Evolutionary conservation across 2,797 vertebrate genomes (phyloP).

Genomic region (Rhinogobio ventralis): DNA sequence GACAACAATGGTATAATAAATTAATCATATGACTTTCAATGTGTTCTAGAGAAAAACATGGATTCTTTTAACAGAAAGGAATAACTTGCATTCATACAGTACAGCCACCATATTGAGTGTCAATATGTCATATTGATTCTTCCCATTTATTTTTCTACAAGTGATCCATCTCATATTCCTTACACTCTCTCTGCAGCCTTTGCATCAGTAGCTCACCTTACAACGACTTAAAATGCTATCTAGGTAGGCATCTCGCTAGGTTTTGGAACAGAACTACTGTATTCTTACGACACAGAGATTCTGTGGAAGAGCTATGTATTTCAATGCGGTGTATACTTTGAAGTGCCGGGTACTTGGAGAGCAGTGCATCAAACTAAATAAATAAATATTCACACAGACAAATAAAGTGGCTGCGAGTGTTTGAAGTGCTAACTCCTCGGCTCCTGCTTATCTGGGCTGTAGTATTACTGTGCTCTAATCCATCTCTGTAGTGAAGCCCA

Average conservation of each 20-base stretch:
- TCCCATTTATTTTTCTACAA: background rate
- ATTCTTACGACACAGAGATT: background rate
- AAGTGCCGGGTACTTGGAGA: conserved; percentile 31
- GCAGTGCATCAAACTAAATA: conserved; percentile 50
- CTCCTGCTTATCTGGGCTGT: conserved; percentile 59
- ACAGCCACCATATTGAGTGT: background rate
- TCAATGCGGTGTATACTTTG: conserved; percentile 31
- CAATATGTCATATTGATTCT: no score
- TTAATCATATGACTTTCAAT: background rate
- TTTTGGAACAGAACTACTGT: background rate
- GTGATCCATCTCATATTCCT: background rate
- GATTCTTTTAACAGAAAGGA: background rate
- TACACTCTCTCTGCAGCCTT: background rate
- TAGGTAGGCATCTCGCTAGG: background rate
- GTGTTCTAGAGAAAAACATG: background rate
- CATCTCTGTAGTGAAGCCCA: conserved; percentile 59
- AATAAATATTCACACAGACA: conserved; percentile 51
- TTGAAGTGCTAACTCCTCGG: conserved; percentile 64
- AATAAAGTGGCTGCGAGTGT: conserved; percentile 60
- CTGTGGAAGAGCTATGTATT: conserved; percentile 29
- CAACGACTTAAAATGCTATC: background rate
- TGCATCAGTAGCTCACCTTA: background rate
- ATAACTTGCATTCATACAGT: background rate
- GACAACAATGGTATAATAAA: background rate
- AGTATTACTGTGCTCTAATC: conserved; percentile 64